A percentile compares a stretch with the other conserved stretches of the same genome.
phyloP scores from a whole-genome alignment of 2,888 invertebrate genomes.

The Drosophila pegasa region DNA sequence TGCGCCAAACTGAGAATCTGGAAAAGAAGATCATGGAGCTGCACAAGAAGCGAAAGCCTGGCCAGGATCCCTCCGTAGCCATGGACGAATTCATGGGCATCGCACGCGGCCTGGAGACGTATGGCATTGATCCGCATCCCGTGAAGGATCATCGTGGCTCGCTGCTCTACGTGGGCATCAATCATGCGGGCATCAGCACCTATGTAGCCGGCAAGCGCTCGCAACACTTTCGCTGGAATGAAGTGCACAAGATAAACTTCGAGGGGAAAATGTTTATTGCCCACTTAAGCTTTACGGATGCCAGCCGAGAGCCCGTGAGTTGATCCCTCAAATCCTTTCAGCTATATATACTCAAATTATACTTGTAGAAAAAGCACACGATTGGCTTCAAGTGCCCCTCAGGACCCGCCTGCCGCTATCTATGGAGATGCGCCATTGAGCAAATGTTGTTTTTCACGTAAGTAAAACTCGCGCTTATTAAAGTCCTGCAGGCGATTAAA shows the following conservation, averaged over 20 bases:
- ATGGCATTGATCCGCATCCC: conserved; percentile 98
- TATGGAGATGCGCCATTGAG: conserved; percentile 99
- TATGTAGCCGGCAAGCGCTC: conserved; percentile 97
- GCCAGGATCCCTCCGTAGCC: conserved; percentile 93
- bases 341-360: neutral
- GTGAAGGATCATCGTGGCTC: conserved; percentile 98
- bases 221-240: conserved; percentile 98
- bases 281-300: conserved; percentile 96
- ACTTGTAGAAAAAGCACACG: conserved; percentile 94
- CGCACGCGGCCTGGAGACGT: conserved; percentile 96
- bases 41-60: conserved; percentile 94
- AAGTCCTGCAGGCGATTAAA: too few species aligned
- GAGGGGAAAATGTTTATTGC: conserved; percentile 99
- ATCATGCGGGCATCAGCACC: conserved; percentile 97
- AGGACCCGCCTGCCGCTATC: conserved; percentile 95
- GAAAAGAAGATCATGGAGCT: conserved; percentile 97
- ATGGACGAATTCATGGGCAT: conserved; percentile 96
- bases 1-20: conserved; percentile 95
- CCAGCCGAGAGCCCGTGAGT: conserved; percentile 86
- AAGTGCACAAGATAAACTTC: conserved; percentile 98
- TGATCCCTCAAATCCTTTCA: neutral
- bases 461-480: conserved; percentile 83
- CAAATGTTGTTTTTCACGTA: conserved; percentile 99
- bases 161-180: conserved; percentile 96
- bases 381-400: conserved; percentile 98